A percentile compares a stretch with the other conserved stretches of the same genome.
These are phyloP conservation scores for Heliothis peltigera DNA, from an alignment of 2,888 invertebrate genomes.

Conservation along the genomic window DNA sequence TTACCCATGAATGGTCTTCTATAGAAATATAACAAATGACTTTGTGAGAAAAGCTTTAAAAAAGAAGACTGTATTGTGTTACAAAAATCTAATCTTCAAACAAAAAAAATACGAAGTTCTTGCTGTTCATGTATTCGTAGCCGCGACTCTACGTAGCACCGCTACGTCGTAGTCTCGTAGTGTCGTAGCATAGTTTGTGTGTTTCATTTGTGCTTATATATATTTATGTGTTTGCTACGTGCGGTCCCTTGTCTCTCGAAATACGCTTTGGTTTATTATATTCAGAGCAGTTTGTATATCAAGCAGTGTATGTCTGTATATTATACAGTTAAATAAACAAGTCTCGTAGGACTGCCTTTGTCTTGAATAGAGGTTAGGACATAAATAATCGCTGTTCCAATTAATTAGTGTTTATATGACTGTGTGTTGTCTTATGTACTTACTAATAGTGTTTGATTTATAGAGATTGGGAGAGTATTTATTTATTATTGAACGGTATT, in stretches of 20 bases:
- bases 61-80: too few relatives aligned
- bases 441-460: not conserved
- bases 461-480: not conserved
- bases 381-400: not conserved
- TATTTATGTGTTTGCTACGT: constrained; percentile 39
- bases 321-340: constrained; percentile 11
- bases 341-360: not conserved
- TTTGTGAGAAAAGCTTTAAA: too few relatives aligned
- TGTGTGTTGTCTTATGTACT: not conserved
- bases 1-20: too few relatives aligned
- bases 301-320: not conserved
- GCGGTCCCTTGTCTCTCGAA: constrained; percentile 32
- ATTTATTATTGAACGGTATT: too few relatives aligned
- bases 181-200: constrained; percentile 26
- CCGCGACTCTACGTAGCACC: constrained; percentile 20
- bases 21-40: too few relatives aligned
- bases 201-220: constrained; percentile 32
- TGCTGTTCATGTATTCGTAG: constrained; percentile 18
- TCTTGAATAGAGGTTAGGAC: constrained; percentile 8
- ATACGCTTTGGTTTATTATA: constrained; percentile 22
- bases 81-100: constrained; percentile 20
- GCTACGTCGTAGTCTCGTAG: constrained; percentile 34
- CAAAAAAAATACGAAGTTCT: too few relatives aligned
- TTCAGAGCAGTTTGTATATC: constrained; percentile 7
- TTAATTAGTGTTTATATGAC: constrained; percentile 1